Evolutionary conservation across 53 echinoderm and acorn worm species (phyloP).

Genomic region (Glandiceps talaboti): DNA sequence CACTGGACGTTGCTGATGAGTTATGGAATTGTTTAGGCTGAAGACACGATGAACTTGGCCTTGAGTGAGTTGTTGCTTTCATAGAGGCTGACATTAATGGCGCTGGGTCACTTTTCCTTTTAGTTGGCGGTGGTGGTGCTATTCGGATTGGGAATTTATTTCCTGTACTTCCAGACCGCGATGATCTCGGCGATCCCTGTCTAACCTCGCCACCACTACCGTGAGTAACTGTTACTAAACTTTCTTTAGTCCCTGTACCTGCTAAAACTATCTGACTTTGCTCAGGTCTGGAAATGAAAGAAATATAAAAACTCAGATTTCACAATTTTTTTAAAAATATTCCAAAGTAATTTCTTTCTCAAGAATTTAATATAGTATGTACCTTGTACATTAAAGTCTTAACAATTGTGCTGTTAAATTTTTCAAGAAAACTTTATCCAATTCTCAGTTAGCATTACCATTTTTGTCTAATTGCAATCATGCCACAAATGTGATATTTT

Average conservation of each 20-base stretch:
- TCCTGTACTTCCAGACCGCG: background rate
- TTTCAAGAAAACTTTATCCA: too few relatives aligned
- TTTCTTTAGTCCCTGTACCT: background rate
- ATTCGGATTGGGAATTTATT: background rate
- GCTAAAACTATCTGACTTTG: background rate
- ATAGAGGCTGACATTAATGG: background rate
- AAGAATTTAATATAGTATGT: too few relatives aligned
- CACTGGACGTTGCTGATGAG: background rate
- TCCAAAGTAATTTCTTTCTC: too few relatives aligned
- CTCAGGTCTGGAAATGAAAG: background rate
- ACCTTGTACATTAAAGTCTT: too few relatives aligned
- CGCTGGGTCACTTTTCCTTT: background rate
- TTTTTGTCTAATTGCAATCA: too few relatives aligned
- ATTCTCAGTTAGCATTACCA: too few relatives aligned
- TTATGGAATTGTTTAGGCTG: background rate
- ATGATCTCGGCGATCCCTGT: background rate
- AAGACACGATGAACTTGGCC: background rate
- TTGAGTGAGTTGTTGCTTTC: background rate
- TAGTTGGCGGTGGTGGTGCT: background rate
- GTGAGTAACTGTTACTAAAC: background rate
- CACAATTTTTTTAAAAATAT: too few relatives aligned
- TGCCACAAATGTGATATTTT: too few relatives aligned
- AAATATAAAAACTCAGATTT: too few relatives aligned
- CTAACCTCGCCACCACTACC: background rate
- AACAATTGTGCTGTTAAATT: too few relatives aligned